Evolutionary conservation across 2,113 vertebrate species (phyloP), one percentile per base, ranked within the genome.

Genomic region (Mus musculus): DNA sequence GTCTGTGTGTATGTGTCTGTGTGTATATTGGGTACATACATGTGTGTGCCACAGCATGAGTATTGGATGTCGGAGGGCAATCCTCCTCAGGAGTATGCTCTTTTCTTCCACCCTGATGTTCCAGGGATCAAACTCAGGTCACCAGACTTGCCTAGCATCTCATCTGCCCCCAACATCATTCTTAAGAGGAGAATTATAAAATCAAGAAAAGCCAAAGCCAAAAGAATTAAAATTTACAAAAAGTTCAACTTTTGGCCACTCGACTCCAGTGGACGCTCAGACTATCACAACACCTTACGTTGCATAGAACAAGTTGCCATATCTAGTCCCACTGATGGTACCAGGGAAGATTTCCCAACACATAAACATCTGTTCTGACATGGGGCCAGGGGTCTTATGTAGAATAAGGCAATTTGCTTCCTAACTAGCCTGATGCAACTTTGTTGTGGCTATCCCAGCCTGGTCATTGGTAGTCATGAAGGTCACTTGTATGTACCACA

Each of bases 171-270:
- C 39, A 96, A 71, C 28, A 30, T 52, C 49, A 39, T n/a, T 85
- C 49, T 86, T 71, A 80, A 69, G 28, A 93, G 9, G 5, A 20
- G 1, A 93, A 96, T 85, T 90, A 9, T 26, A 77, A 88, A 95
- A 93, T 10, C 8, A 42, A 73, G 33, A 80, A 91, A 93, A 90
- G 20, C 4, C 80, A 95, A 88, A 88, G n/a, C 22, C 49, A 93
- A 46, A 30, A 85, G 13, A 94, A 89, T 86, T 89, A 90, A 61
- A 33, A 95, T 69, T 77, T 72, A 88, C 73, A 61, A 90, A 91
- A 92, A 69, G 28, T 49, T 61, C 22, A 67, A 67, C 71, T 72
- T 76, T 91, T 75, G 67, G 39, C 28, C 46, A 49, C 5, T 19
- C 17, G 63, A 77, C 56, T 42, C 13, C 56, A 90, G 17, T 49